phyloP scores from a whole-genome alignment of 2,888 invertebrate genomes.

The Xanthia togata region DNA sequence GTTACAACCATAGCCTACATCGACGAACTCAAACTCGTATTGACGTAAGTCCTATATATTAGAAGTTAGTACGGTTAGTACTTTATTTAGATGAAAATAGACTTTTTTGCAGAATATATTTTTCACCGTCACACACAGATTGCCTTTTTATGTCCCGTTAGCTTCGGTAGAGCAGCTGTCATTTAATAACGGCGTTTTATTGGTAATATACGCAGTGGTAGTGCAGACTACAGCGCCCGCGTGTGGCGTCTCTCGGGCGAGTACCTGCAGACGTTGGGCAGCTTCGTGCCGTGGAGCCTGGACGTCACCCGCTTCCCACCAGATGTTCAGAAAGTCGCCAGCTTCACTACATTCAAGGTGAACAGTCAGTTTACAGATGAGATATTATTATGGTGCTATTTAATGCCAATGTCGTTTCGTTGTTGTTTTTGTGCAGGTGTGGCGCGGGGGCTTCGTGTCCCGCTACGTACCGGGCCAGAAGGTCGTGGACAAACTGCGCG shows the following conservation, averaged over 20 bases:
- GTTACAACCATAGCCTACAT: conserved; percentile 93
- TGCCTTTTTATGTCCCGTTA: background rate
- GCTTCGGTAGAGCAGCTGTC: background rate
- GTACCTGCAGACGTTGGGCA: conserved; percentile 94
- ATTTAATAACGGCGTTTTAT: background rate
- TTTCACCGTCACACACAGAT: background rate
- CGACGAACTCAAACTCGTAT: conserved; percentile 91
- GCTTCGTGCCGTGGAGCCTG: conserved; percentile 91
- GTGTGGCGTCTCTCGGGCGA: conserved; percentile 94
- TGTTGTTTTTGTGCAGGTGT: conserved; percentile 74
- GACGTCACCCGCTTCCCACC: conserved; percentile 92
- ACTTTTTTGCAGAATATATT: too few species aligned
- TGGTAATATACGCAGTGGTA: background rate
- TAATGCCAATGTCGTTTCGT: background rate
- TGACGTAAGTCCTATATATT: conserved; percentile 90
- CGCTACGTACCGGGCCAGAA: conserved; percentile 88
- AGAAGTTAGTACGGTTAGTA: background rate
- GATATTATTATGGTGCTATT: background rate
- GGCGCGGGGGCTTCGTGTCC: conserved; percentile 88
- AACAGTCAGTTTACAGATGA: background rate
- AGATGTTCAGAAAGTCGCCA: conserved; percentile 93
- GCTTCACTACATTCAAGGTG: conserved; percentile 94
- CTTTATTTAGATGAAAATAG: background rate
- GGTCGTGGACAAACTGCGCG: conserved; percentile 81
- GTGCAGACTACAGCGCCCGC: conserved; percentile 92